Base-by-base conservation (phyloP, 2,888 invertebrate genomes). In the Lampropteryx suffumata region DNA sequence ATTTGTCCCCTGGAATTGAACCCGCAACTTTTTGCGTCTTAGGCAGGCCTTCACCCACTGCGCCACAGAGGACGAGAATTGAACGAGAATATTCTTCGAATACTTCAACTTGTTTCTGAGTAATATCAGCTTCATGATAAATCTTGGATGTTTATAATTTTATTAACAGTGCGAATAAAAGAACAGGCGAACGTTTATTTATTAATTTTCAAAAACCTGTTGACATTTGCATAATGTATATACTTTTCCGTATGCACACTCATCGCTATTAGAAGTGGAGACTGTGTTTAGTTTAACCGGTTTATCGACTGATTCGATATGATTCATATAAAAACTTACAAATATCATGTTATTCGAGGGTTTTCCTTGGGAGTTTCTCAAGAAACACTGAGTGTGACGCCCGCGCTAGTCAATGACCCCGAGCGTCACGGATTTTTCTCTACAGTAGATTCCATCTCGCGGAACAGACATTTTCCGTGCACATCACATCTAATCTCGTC, bases 321-420 rank as follows among this genome's bases (percentile, higher is more conserved):
- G 73, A 76, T 61, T 76, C 73, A 76, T 61, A 45, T 48, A 61
- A 61, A 64, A 50, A 61, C n/a, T 62, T 53, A 59, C 50, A 50
- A 49, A 28, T 35, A 11, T 11, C 12, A 33, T 39, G 40, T 37
- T 5, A 50, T 49, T 50, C 50, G 49, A 37, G 51, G 67, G 64
- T 68, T 76, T 76, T 69, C 73, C 76, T 69, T 53, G 27, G 60
- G 48, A 50, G 63, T 68, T 70, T 74, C 68, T 69, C 55, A 57
- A 59, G 59, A 73, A 64, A 62, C 35, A 58, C 57, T 55, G 58
- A 59, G 61, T 57, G 61, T 49, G 57, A 64, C 59, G 61, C 59
- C 65, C 62, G 61, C 65, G 61, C 62, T 59, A 65, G 77, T 78
- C 80, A 76, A 66, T 73, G 79, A 78, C 79, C 80, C 73, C 64